Evolutionary conservation across 2,888 invertebrate species (phyloP).

Genomic region (Hartigia nigra): DNA sequence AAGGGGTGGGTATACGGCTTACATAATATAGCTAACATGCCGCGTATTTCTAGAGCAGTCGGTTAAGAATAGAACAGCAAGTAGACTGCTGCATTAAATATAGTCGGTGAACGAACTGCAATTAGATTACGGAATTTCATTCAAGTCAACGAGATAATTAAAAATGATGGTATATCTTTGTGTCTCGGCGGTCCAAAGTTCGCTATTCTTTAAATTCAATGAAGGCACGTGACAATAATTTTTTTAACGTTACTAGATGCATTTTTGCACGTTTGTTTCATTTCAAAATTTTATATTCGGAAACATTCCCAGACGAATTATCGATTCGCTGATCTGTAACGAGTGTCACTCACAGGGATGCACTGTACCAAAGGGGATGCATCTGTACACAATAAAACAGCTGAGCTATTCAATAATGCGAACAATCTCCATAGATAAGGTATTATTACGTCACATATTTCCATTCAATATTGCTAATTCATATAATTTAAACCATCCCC

Average conservation of each 20-base stretch:
- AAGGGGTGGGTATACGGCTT: not conserved
- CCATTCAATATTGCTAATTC: slow-evolving; percentile 41
- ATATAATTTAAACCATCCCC: slow-evolving; percentile 21
- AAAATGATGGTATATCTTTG: not conserved
- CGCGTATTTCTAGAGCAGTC: slow-evolving; percentile 59
- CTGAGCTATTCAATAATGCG: slow-evolving; percentile 35
- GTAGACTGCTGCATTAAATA: slow-evolving; percentile 61
- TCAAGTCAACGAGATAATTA: slow-evolving; percentile 4
- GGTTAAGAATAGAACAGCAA: slow-evolving; percentile 58
- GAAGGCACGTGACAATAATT: not conserved
- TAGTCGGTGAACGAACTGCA: slow-evolving; percentile 57
- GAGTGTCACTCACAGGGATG: not conserved
- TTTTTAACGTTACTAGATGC: not conserved
- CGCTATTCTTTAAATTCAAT: not conserved
- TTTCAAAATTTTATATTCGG: not conserved
- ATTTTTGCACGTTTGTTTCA: not conserved
- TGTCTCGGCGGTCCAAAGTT: not conserved
- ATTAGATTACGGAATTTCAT: slow-evolving; percentile 52
- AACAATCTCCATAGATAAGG: slow-evolving; percentile 33
- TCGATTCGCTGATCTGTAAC: not conserved
- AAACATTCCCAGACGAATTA: not conserved
- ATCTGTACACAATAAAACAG: slow-evolving; percentile 24
- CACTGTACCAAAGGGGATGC: not conserved
- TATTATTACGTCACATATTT: slow-evolving; percentile 40
- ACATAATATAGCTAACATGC: slow-evolving; percentile 4